Base-by-base conservation (phyloP, 2,888 invertebrate species). In the Pelosia muscerda region DNA sequence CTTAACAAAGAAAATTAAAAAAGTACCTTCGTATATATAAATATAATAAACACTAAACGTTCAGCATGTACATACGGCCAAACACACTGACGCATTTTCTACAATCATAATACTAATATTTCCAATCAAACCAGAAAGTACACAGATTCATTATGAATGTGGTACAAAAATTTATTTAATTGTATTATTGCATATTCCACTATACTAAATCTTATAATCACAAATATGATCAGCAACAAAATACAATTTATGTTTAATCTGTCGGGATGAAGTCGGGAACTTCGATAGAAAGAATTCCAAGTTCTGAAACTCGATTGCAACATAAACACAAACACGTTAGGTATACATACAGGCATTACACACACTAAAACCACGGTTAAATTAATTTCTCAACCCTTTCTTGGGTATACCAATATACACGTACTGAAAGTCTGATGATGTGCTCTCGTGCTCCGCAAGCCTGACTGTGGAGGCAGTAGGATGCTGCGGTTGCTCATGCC, bases 331-430 rank as follows among this genome's bases (percentile, higher is more conserved):
- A 15, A n/a, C 63, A 34, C 5, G 19, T 42, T 11, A 19, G 19
- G 15, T 23, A 25, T 31, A 60, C 15, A n/a, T 25, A 61, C 49
- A n/a, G 9, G 53, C 23, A n/a, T 5, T 28, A 38, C 8, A 54
- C 5, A 54, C 23, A 11, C 23, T 4, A 31, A 22, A 8, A 4
- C 6, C 53, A 25, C 19, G 26, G 8, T 25, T 23, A 34, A 8
- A 53, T 28, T 64, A 54, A 19, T 61, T 74, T 22, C 75, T 75
- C 2, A 82, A 63, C 23, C 82, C 23, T 26, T 73, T 72, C 68
- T 86, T 90, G 0, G 92, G 92, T 9, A 92, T 76, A 19, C 92
- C 92, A 2, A 92, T 76, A 66, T 86, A 90, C 60, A 91, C 75
- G 63, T 88, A 88, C 15, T 84, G 70, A 63, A 75, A 88, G 53